Base-by-base conservation (phyloP, 23 tunicate genomes). In the Styela plicata region DNA sequence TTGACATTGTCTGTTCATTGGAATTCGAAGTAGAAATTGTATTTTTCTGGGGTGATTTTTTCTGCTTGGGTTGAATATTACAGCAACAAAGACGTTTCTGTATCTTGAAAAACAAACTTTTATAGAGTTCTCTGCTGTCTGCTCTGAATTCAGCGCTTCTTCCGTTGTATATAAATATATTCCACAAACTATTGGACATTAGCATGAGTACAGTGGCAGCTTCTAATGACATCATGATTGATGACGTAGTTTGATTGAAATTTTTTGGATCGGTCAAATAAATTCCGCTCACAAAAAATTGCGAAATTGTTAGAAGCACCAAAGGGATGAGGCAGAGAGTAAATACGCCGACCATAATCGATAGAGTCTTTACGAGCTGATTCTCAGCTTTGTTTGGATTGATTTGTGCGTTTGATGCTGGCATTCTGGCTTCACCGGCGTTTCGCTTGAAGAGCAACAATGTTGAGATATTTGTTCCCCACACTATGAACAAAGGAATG, bases 141-240 rank as follows among this genome's bases (percentile, higher is more conserved):
- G 71, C n/a, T 44, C 81, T 52, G 63, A 89, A 89, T 13, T 89
- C 88, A 63, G 35, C 31, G 63, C 74, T 88, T 33, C 92, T 79
- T 25, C 63, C 22, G 64, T 79, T 88, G 92, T 88, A 88, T 2
- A 88, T 88, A 80, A 88, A 74, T 31, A 86, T 82, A 69, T 88
- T 88, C 83, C 92, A 88, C 23, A 88, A 73, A 37, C 92, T 88
- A 79, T 88, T 88, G 2, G 74, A 61, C 74, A 88, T 34, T 7
- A 88, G 77, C 28, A 88, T 77, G 2, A 83, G 25, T 13, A 53
- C 75, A 16, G 84, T 67, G 24, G 83, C 83, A 16, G 66, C 71
- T 31, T 83, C 81, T 2, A 83, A 64, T 33, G 86, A 70, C 25
- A 74, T 27, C 44, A 84, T 66, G 30, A 33, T 31, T 5, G 34